Evolutionary conservation across 2,797 vertebrate genomes (phyloP).

Genomic region (Clangula hyemalis): DNA sequence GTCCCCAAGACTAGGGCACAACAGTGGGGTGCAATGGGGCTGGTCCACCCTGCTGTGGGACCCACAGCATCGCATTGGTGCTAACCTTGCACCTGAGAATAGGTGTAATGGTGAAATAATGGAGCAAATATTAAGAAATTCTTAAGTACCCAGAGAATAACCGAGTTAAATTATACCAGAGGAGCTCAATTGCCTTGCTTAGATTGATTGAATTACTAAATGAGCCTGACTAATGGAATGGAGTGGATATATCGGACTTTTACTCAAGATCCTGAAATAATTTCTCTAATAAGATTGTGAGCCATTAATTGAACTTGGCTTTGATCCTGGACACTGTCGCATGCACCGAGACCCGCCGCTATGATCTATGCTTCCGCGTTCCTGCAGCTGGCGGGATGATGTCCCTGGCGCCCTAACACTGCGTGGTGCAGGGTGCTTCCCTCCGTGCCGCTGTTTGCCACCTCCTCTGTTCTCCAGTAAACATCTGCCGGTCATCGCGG

Average conservation of each 20-base stretch:
- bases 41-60: not conserved
- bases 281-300: slow-evolving; percentile 74
- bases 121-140: slow-evolving; percentile 68
- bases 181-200: slow-evolving; percentile 67
- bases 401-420: rapidly evolving
- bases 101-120: slow-evolving; percentile 65
- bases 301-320: slow-evolving; percentile 75
- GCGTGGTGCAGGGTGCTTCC: not conserved
- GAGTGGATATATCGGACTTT: slow-evolving; percentile 69
- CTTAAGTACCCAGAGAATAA: slow-evolving; percentile 59
- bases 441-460: rapidly evolving
- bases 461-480: not conserved
- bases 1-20: rapidly evolving
- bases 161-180: slow-evolving; percentile 63
- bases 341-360: not conserved
- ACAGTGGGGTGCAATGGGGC: not conserved
- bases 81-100: slow-evolving; percentile 25
- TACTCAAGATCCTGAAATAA: slow-evolving; percentile 70
- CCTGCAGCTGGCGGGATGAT: rapidly evolving
- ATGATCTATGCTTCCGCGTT: not conserved
- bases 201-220: slow-evolving; percentile 77
- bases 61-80: not conserved
- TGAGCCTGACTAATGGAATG: slow-evolving; percentile 74
- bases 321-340: slow-evolving; percentile 49
- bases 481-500: not conserved